phyloP scores from a whole-genome alignment of 1,140 invertebrate genomes.

The Magallana gigas region DNA sequence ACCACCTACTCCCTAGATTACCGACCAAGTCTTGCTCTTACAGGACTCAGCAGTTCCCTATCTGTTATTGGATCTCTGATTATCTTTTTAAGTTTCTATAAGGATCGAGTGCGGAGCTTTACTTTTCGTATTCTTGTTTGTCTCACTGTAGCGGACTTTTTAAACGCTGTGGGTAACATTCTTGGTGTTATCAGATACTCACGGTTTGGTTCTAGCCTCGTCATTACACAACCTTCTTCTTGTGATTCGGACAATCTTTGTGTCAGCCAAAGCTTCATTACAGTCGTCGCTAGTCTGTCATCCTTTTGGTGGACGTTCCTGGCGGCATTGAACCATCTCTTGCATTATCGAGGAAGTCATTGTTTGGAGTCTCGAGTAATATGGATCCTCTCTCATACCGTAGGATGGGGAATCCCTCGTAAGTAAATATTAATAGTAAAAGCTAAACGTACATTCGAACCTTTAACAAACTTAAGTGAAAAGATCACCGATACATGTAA shows the following conservation, averaged over 20 bases:
- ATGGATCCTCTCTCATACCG: slow-evolving; percentile 37
- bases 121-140: slow-evolving; percentile 12
- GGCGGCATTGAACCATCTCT: slow-evolving; percentile 51
- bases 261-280: slow-evolving; percentile 50
- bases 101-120: neutral
- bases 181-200: slow-evolving; percentile 41
- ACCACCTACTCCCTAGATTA: neutral
- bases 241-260: slow-evolving; percentile 10
- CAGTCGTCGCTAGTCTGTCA: slow-evolving; percentile 53
- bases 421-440: neutral
- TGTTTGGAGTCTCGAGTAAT: neutral
- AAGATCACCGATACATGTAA: too few relatives aligned
- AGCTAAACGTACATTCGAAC: too few relatives aligned
- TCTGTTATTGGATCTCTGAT: neutral
- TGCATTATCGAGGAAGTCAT: neutral
- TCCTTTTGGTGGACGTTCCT: slow-evolving; percentile 58
- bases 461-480: too few relatives aligned
- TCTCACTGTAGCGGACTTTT: slow-evolving; percentile 39
- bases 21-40: neutral
- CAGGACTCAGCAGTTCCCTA: slow-evolving; percentile 2
- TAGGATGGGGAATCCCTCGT: slow-evolving; percentile 56
- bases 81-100: neutral
- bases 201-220: neutral
- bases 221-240: neutral
- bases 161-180: slow-evolving; percentile 41